A percentile compares a stretch with the other conserved stretches of the same genome.
Conservation (phyloP, 1,140 invertebrate genomes). For the Drosophila cardini region DNA sequence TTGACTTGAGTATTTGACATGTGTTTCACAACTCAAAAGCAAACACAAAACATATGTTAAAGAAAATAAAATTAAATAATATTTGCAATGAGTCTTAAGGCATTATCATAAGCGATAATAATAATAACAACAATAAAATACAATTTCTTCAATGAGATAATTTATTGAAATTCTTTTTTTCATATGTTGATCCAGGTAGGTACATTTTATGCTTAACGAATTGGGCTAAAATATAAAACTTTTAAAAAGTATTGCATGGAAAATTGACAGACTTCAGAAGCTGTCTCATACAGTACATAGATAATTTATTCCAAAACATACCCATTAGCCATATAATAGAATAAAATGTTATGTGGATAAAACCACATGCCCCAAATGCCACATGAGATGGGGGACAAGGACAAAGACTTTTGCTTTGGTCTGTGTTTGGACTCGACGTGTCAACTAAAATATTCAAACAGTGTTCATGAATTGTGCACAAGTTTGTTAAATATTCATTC, state of each 20-base stretch:
- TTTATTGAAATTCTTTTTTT: not conserved
- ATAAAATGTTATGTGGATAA: not conserved
- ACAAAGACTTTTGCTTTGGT: conserved; percentile 9
- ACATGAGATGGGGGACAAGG: not conserved
- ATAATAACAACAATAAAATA: conserved; percentile 56
- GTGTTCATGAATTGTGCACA: conserved; percentile 63
- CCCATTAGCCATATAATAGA: not conserved
- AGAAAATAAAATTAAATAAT: conserved; percentile 45
- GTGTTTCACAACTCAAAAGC: conserved; percentile 39
- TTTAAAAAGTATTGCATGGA: too few species aligned
- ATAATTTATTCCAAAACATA: not conserved
- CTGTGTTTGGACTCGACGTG: conserved; percentile 26
- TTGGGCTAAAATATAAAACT: too few species aligned
- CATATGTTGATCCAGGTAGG: too few species aligned
- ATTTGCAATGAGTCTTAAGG: conserved; percentile 70
- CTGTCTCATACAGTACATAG: not conserved
- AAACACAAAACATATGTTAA: conserved; percentile 31
- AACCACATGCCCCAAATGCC: conserved; percentile 25
- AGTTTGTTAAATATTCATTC: conserved; percentile 79
- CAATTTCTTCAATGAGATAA: conserved; percentile 60
- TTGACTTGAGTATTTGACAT: conserved; percentile 36
- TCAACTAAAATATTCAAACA: conserved; percentile 63
- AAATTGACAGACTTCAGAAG: too few species aligned
- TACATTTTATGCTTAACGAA: too few species aligned
- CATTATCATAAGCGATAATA: conserved; percentile 58